Base-by-base conservation (phyloP, 1,140 invertebrate genomes). In the Leptopilina clavipes region DNA sequence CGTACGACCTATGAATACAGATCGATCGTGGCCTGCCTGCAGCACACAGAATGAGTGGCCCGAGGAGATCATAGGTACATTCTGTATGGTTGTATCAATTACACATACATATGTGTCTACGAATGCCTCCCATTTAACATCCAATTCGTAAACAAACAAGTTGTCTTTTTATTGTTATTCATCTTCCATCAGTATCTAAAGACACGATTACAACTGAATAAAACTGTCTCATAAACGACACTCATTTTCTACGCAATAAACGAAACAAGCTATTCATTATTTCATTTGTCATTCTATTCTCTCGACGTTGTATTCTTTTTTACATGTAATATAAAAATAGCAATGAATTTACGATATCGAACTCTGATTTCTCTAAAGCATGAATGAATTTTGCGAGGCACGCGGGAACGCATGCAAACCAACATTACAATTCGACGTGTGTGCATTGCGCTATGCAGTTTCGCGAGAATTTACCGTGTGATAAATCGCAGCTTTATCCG, bases 1-100 rank as follows among this genome's bases (percentile, higher is more conserved):
- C 85, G 88, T 89, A 91, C 89, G 88, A 89, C 87, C 88, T 90
- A 89, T 90, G 90, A 91, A 91, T 91, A 91, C 89, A 88, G 89
- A 91, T 91, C 88, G 86, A 89, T 89, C 87, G 84, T 74, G 76
- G 81, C 73, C 72, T 17, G 79, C 75, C 76, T 76, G 76, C 79
- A 74, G 76, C 79, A 73, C 76, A 22, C 78, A 77, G 70, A 73
- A 77, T 73, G 71, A 80, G 78, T 75, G 82, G 70, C 79, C 83
- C 74, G 82, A 83, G 76, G 81, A 86, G 87, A 88, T 87, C 86
- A 84, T 85, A 83, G 85, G 79, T 82, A 79, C 83, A 70, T 71
- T 75, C 79, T 71, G 79, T 83, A 83, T 82, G 82, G 82, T 80
- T 85, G 81, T 87, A 86, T 87, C 86, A 85, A 88, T 88, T 87